These are phyloP conservation scores for Boloria euphrosyne DNA, from an alignment of 2,888 invertebrate species.

Conservation along the genomic window DNA sequence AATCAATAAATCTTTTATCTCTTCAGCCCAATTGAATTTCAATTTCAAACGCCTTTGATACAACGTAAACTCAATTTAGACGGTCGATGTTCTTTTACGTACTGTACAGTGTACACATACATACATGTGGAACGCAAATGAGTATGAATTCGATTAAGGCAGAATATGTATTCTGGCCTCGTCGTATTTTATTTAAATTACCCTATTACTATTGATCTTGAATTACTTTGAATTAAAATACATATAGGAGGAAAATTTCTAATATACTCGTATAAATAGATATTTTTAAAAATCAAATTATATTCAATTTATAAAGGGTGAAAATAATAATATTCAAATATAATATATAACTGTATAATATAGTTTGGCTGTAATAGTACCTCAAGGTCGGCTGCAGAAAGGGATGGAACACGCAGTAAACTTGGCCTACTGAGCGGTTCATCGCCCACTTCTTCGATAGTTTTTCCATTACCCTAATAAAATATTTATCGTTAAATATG, in stretches of 20 bases:
- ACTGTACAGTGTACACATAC: not conserved
- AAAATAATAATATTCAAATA: no score
- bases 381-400: conserved; percentile 83
- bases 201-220: not conserved
- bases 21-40: conserved; percentile 24
- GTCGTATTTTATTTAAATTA: conserved; percentile 10
- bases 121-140: conserved; percentile 21
- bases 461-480: conserved; percentile 62
- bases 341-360: no score
- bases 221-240: not conserved
- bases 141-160: conserved; percentile 14
- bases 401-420: conserved; percentile 83
- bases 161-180: conserved; percentile 2
- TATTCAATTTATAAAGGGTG: no score
- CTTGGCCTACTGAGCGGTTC: conserved; percentile 80
- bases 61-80: conserved; percentile 21
- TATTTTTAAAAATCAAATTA: no score
- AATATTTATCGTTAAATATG: not conserved
- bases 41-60: conserved; percentile 25
- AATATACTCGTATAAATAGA: no score
- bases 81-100: conserved; percentile 18
- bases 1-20: conserved; percentile 20
- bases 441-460: conserved; percentile 57
- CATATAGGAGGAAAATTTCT: no score
- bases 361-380: conserved; percentile 47